Evolutionary conservation across 2,113 vertebrate genomes (phyloP), one percentile per base, ranked within the genome.

Genomic region (Petrocephalus zakoni): DNA sequence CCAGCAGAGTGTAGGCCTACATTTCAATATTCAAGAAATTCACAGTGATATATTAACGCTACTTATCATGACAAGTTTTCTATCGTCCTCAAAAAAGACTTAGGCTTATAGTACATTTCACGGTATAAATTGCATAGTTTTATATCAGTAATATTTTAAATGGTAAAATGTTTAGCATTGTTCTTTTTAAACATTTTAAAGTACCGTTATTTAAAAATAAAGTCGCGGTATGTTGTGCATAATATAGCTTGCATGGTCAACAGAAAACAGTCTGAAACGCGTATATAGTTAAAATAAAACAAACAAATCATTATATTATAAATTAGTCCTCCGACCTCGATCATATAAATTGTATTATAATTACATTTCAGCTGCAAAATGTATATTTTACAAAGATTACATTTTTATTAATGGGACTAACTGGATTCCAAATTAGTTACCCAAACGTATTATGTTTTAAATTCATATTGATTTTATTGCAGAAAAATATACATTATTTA

Each of bases 401-500:
- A 37, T 56, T 56, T 85, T 85, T 53, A 34, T 53, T 52, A 85
- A 85, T 53, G 7, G 8, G 21, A 11, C 51, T 55, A 29, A 5
- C n/a, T 52, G 22, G 49, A 21, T 51, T 49, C 15, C 49, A 61
- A 58, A 37, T 88, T 88, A 55, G 68, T 55, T 88, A 84, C 22
- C 21, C 78, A 88, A 84, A 64, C 52, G 37, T 61, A 51, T 58
- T 56, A n/a, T 88, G 75, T 72, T 91, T 89, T 89, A 90, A 95
- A 94, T 90, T 92, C 95, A 96, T 96, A 97, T 96, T 95, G 96
- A 95, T 97, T 95, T 99, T 98, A 98, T 98, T 99, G 96, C 96
- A 97, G 96, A 96, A 96, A 96, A 97, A 97, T 97, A 96, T 97
- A 95, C 96, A 97, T 95, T 98, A 98, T 98, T 97, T 99, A 99